Base-by-base conservation (phyloP, 2,113 vertebrate genomes). In the Baryphthengus martii region DNA sequence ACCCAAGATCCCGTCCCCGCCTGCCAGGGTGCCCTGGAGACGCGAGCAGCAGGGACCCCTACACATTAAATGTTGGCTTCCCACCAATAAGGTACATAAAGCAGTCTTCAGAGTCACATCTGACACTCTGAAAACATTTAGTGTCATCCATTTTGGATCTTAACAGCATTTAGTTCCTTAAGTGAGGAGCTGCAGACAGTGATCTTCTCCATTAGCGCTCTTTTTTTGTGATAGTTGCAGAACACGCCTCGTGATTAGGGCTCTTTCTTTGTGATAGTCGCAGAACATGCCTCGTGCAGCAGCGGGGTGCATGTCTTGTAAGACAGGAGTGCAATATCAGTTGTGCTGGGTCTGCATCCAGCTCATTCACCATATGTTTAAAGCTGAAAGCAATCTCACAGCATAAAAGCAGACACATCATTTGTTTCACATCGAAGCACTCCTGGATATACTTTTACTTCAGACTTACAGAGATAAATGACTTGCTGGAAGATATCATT, bases 161-260 rank as follows among this genome's bases (percentile, higher is more conserved):
- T 44, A 74, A 39, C 26, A 72, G 47, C 42, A 40, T 56, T 85
- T 82, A 66, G 65, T 68, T 85, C 33, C 44, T 68, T 49, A 29
- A 25, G 61, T 5, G 45, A 47, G 52, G 39, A 21, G 3, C 0
- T 44, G 56, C 70, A 85, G 90, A 35, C 47, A 40, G 66, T 5
- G 74, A 79, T 70, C 33, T 35, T 45, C 65, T 49, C 78, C 28
- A 17, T 73, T 33, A 73, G 62, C 0, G 3, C 49, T 75, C 39
- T 21, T 66, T 70, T 20, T n/a, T 7, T 31, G 66, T 55, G 67
- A 19, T 1, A 53, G 66, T 13, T 62, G 49, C 49, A 66, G 77
- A 68, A 16, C 6, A 3, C 0, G 17, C 44, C 58, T 40, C 0
- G 0, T 49, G 81, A n/a, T n/a, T n/a, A n/a, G n/a, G n/a, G n/a